Evolutionary conservation across 92 coral and sea anemone species (phyloP).

Genomic region (Palythoa heliodiscus): DNA sequence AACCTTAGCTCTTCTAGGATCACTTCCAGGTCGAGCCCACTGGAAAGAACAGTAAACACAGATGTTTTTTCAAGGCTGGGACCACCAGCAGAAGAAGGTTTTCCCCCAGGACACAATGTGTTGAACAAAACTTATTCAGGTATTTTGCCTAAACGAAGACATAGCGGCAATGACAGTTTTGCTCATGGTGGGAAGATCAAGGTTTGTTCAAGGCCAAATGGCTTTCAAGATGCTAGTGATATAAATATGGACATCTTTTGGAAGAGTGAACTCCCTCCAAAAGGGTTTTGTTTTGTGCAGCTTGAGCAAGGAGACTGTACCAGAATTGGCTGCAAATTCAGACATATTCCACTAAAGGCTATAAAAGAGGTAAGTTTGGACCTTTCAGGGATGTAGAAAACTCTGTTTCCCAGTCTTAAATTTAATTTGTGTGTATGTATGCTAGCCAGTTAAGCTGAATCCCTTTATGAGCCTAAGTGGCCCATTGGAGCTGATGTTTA

Average conservation of each 20-base stretch:
- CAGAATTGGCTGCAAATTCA: conserved; percentile 7
- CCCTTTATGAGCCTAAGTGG: too few relatives aligned
- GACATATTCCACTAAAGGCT: conserved; percentile 4
- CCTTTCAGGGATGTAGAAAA: too few relatives aligned
- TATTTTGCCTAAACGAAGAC: background rate
- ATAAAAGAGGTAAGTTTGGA: conserved; percentile 13
- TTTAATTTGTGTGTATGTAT: too few relatives aligned
- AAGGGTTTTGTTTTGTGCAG: conserved; percentile 16
- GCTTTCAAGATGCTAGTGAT: background rate
- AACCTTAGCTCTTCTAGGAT: background rate
- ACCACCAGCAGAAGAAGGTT: background rate
- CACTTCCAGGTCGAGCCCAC: background rate
- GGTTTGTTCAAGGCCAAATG: background rate
- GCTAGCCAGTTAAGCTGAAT: too few relatives aligned
- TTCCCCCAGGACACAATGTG: background rate
- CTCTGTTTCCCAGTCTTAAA: too few relatives aligned
- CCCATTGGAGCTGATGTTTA: too few relatives aligned
- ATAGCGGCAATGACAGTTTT: background rate
- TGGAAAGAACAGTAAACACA: background rate
- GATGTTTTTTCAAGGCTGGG: conserved; percentile 13
- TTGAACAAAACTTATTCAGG: background rate
- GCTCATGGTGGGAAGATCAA: conserved; percentile 14
- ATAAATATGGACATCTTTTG: conserved; percentile 4
- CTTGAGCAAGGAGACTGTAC: conserved; percentile 6
- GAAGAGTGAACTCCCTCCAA: conserved; percentile 21